Evolutionary conservation across 2,113 vertebrate species (phyloP).

Genomic region (Willisornis vidua): DNA sequence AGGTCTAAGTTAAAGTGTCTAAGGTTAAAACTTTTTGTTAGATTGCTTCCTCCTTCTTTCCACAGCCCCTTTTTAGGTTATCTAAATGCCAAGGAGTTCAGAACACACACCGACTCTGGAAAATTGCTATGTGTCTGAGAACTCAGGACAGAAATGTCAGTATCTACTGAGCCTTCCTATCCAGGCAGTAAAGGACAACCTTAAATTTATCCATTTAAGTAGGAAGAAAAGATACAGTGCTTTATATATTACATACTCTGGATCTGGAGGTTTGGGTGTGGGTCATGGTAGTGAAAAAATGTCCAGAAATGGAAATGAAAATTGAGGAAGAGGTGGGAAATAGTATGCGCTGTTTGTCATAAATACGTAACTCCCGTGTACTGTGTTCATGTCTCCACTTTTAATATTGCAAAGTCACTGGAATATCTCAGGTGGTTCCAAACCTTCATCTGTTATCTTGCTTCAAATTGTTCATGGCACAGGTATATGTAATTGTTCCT

Average conservation of each 20-base stretch:
- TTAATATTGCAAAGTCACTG: not conserved
- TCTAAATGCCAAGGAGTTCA: not conserved
- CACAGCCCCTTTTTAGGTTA: not conserved
- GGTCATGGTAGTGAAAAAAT: not conserved
- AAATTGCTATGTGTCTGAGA: not conserved
- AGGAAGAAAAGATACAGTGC: not conserved
- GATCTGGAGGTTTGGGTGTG: not conserved
- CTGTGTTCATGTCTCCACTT: not conserved
- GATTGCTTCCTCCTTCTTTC: not conserved
- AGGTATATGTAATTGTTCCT: not conserved
- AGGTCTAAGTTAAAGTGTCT: not conserved
- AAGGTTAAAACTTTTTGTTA: not conserved
- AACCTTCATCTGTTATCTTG: not conserved
- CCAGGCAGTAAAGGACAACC: not conserved
- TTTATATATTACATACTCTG: not conserved
- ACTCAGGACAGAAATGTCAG: not conserved
- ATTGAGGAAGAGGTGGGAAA: not conserved
- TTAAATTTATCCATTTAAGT: not conserved
- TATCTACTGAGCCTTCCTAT: not conserved
- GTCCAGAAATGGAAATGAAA: not conserved
- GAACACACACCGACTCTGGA: not conserved
- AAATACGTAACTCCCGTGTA: not conserved
- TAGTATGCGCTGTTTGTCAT: not conserved
- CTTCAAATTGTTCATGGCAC: not conserved
- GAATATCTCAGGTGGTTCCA: not conserved